Conservation (phyloP, 2,113 vertebrate genomes). For the Phoxinus phoxinus region DNA sequence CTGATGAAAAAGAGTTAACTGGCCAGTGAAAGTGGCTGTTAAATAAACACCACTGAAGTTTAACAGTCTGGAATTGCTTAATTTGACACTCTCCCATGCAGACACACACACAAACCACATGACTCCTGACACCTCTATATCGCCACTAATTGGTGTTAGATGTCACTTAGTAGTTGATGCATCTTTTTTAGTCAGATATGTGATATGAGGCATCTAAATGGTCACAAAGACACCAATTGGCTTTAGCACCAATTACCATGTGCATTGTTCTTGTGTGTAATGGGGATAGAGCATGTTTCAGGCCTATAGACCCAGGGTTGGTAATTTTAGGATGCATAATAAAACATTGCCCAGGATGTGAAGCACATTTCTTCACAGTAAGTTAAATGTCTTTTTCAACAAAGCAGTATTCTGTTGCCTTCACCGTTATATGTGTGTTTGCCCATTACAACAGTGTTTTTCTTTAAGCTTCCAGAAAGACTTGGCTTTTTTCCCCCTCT, state of each 20-base stretch:
- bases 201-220: background rate
- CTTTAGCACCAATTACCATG: background rate
- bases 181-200: background rate
- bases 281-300: background rate
- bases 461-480: background rate
- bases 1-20: constrained; percentile 65
- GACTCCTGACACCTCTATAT: constrained; percentile 19
- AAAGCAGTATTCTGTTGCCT: background rate
- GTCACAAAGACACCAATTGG: background rate
- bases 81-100: constrained; percentile 29
- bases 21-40: constrained; percentile 70
- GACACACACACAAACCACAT: constrained; percentile 7
- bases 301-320: background rate
- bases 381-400: no score
- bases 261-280: background rate
- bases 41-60: constrained; percentile 69
- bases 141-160: constrained; percentile 56
- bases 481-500: no score
- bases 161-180: constrained; percentile 45
- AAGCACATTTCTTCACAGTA: background rate
- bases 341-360: background rate
- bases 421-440: background rate
- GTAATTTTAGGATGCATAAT: background rate
- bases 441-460: background rate
- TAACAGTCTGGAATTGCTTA: constrained; percentile 41